Evolutionary conservation across 2,888 invertebrate species (phyloP), one percentile per base, ranked within the genome.

Genomic region (Temnothorax unifasciatus): DNA sequence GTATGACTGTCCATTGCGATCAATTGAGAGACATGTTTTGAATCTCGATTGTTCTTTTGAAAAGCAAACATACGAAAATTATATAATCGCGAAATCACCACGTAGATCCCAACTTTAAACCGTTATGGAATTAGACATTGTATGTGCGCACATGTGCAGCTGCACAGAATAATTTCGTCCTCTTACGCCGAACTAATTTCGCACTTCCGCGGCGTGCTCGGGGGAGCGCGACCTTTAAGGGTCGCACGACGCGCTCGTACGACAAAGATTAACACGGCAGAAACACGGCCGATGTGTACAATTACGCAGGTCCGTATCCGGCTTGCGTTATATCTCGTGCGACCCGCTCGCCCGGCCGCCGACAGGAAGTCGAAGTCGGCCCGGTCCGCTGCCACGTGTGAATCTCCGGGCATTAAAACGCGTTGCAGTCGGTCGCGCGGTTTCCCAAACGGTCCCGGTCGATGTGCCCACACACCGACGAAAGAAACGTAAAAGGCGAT

Each of bases 291-390:
- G 25, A 76, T 66, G 52, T 64, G 66, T 61, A 79, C 57, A 89
- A 88, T 88, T 88, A 89, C 73, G 57, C 54, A 61, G 71, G 82
- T 41, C 29, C 71, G 83, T 85, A 85, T 88, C 88, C 88, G 88
- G 89, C 71, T 89, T 86, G 81, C 82, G 57, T 61, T 64, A 52
- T 81, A 64, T 63, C 66, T 68, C 69, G 82, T 76, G 76, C 59
- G 79, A 85, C 50, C 75, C 73, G 66, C 75, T 79, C 73, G 69
- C 82, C 75, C 73, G 61, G 81, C 74, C 81, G 47, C 9, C 44
- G 59, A 71, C 89, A 85, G 88, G 89, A 88, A 87, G 82, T 85
- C 85, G 61, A 57, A 50, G 44, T 66, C 47, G 76, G 82, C 54
- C 41, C 29, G 44, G 61, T 29, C 59, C 59, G 59, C 59, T 66